Percentiles rank a stretch among this genome's conserved stretches.
Evolutionary conservation across 2,113 vertebrate species (phyloP).

Genomic region (Tupaia chinensis): DNA sequence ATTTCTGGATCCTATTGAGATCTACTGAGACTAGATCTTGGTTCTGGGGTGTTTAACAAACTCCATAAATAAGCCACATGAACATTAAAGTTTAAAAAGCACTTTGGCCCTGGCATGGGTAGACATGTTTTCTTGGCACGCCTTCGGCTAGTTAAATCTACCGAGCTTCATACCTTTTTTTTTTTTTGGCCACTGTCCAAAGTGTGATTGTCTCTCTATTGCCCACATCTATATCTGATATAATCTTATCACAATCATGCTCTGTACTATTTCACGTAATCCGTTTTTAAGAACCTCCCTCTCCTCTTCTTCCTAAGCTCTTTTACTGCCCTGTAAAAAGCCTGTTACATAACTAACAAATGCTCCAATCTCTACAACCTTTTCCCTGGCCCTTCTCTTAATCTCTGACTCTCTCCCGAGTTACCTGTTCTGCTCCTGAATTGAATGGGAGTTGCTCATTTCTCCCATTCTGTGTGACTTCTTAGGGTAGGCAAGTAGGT

Average conservation of each 20-base stretch:
- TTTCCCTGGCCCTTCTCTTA: background rate
- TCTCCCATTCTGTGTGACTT: background rate
- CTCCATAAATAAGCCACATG: background rate
- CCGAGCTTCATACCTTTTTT: slow-evolving; percentile 40
- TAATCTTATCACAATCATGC: slow-evolving; percentile 28
- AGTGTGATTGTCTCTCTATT: background rate
- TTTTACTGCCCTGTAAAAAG: background rate
- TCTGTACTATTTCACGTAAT: slow-evolving; percentile 2
- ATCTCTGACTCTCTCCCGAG: background rate
- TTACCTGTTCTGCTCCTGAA: background rate
- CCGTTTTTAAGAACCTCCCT: background rate
- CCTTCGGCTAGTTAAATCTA: background rate
- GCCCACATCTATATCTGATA: background rate
- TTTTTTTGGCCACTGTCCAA: slow-evolving; percentile 67
- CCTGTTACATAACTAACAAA: slow-evolving; percentile 7
- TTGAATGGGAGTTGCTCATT: background rate
- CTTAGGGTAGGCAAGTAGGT: background rate
- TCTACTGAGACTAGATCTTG: background rate
- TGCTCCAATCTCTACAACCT: background rate
- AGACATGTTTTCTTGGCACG: slow-evolving; percentile 60
- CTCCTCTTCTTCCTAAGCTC: background rate
- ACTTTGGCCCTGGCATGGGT: background rate
- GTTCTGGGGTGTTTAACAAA: background rate
- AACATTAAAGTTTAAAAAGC: slow-evolving; percentile 41
- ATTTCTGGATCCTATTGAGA: background rate